Evolutionary conservation across 2,888 invertebrate genomes (phyloP).

Genomic region (Hemaris fuciformis): DNA sequence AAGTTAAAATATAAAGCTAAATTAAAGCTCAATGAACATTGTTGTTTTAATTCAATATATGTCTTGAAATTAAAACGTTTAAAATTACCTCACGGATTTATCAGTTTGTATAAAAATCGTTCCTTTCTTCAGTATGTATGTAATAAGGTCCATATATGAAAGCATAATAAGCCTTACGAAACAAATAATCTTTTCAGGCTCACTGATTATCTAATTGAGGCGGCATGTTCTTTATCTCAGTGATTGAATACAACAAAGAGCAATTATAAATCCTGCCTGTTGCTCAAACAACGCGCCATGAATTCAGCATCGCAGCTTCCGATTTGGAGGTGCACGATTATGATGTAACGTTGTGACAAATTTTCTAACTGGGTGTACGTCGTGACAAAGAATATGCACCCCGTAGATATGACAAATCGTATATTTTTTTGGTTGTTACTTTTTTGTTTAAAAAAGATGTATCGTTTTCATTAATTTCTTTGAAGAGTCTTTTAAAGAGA

Average conservation of each 20-base stretch:
- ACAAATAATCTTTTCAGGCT: background rate
- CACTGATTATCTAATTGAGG: background rate
- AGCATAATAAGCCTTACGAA: background rate
- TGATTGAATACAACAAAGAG: slow-evolving; percentile 32
- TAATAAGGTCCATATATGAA: background rate
- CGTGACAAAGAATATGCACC: slow-evolving; percentile 21
- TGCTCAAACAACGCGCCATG: slow-evolving; percentile 52
- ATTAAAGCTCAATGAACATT: no score
- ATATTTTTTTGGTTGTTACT: no score
- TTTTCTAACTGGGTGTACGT: slow-evolving; percentile 12
- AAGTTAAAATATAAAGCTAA: no score
- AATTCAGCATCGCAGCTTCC: slow-evolving; percentile 54
- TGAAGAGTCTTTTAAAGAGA: no score
- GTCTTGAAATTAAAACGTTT: no score
- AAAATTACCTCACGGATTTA: no score
- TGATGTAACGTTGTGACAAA: slow-evolving; percentile 46
- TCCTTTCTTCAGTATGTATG: no score
- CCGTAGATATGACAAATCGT: slow-evolving; percentile 14
- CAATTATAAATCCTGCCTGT: slow-evolving; percentile 53
- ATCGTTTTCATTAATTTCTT: no score
- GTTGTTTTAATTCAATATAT: no score
- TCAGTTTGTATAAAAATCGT: no score
- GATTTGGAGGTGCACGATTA: slow-evolving; percentile 61
- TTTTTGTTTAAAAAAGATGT: no score
- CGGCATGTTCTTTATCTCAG: background rate